These are phyloP conservation scores for Indri indri DNA, from an alignment of 2,113 vertebrate species.

Conservation along the genomic window DNA sequence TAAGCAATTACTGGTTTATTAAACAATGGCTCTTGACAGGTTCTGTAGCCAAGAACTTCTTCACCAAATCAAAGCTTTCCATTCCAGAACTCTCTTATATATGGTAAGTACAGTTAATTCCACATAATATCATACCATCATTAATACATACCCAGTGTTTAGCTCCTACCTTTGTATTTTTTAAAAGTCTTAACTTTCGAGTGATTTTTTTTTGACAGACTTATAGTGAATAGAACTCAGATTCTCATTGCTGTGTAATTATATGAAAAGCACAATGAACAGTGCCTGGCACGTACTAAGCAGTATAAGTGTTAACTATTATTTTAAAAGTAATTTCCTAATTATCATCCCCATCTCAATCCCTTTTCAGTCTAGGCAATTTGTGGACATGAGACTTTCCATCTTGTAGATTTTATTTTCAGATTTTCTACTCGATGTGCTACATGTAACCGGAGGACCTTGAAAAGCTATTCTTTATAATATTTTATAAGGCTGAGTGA, in stretches of 20 bases:
- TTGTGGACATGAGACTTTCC: constrained; percentile 62
- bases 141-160: not conserved
- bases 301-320: not conserved
- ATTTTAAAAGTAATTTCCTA: constrained; percentile 60
- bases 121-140: not conserved
- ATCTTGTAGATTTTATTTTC: constrained; percentile 67
- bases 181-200: constrained; percentile 33
- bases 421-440: constrained; percentile 45
- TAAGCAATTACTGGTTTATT: constrained; percentile 42
- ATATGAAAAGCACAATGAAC: not conserved
- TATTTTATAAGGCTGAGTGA: constrained; percentile 64
- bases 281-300: not conserved
- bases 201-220: not conserved
- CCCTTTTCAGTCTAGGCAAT: constrained; percentile 65
- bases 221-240: not conserved
- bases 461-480: constrained; percentile 52
- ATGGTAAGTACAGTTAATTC: constrained; percentile 87
- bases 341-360: constrained; percentile 65
- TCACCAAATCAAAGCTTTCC: constrained; percentile 98
- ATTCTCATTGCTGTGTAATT: constrained; percentile 23
- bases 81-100: constrained; percentile 98
- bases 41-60: constrained; percentile 96
- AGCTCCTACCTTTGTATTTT: not conserved
- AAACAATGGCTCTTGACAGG: constrained; percentile 84
- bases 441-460: constrained; percentile 42